phyloP scores from a whole-genome alignment of 2,797 vertebrate genomes.

The Picus viridis region DNA sequence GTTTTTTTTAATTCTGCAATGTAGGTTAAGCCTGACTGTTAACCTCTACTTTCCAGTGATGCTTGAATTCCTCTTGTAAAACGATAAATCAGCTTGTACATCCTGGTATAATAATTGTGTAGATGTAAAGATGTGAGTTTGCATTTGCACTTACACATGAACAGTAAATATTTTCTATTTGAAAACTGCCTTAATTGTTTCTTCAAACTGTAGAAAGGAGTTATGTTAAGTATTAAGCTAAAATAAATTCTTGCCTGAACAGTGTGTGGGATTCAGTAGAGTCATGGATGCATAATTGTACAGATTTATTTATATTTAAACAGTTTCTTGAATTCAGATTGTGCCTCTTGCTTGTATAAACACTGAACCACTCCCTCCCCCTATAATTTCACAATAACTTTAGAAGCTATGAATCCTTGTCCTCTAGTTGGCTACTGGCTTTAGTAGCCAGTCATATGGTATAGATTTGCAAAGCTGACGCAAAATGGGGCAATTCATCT shows the following conservation, averaged over 20 bases:
- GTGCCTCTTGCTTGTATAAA: constrained; percentile 20
- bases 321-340: constrained; percentile 23
- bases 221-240: constrained; percentile 21
- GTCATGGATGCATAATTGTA: constrained; percentile 22
- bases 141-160: not conserved
- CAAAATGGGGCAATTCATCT: constrained; percentile 67
- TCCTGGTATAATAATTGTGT: not conserved
- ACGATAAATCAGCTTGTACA: not conserved
- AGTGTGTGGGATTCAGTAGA: not conserved
- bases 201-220: constrained; percentile 6
- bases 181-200: constrained; percentile 8
- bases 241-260: constrained; percentile 31
- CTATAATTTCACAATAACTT: not conserved
- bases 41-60: not conserved
- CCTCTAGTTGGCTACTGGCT: constrained; percentile 29
- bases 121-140: not conserved
- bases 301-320: constrained; percentile 48
- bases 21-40: not conserved
- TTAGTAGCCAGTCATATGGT: constrained; percentile 68
- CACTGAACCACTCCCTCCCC: not conserved
- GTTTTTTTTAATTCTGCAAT: not conserved
- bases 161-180: not conserved
- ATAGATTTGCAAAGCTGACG: constrained; percentile 69
- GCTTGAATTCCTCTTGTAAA: not conserved
- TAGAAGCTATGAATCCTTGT: not conserved